Percentiles rank a stretch among this genome's conserved stretches.
Conservation (phyloP, 1,140 invertebrate species). For the Apocrypta bakeri region DNA sequence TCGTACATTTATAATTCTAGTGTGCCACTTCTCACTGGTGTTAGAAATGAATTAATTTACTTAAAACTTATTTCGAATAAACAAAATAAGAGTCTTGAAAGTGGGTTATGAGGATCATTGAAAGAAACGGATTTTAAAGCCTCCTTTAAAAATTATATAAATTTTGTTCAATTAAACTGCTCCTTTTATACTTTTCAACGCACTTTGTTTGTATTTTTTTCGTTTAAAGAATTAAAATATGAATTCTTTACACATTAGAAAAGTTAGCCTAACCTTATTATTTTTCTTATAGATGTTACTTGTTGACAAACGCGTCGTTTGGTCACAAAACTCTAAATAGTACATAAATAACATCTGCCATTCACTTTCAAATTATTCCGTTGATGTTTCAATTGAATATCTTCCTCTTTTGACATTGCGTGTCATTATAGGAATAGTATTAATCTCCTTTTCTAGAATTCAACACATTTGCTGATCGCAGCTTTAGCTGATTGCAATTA, state of each 20-base stretch:
- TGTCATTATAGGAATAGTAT: constrained; percentile 1
- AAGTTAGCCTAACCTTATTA: constrained; percentile 38
- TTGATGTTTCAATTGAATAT: constrained; percentile 18
- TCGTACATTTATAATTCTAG: background rate
- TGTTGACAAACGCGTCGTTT: constrained; percentile 13
- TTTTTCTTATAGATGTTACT: constrained; percentile 26
- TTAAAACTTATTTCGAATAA: background rate
- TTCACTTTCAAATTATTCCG: constrained; percentile 33
- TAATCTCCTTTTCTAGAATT: background rate
- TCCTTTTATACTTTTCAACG: constrained; percentile 29
- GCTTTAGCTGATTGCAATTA: constrained; percentile 68
- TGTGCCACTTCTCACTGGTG: constrained; percentile 44
- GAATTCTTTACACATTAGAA: constrained; percentile 40
- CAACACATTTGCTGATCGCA: constrained; percentile 15
- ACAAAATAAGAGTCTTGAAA: background rate
- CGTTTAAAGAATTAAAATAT: constrained; percentile 47
- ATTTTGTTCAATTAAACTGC: constrained; percentile 35
- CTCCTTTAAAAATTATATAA: constrained; percentile 24
- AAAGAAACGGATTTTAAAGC: background rate
- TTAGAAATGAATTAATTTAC: background rate
- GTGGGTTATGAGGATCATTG: background rate
- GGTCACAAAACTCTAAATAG: constrained; percentile 33
- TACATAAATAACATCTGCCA: constrained; percentile 43
- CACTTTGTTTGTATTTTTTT: constrained; percentile 27
- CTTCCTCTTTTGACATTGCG: background rate